Evolutionary conservation across 2,888 invertebrate species (phyloP).

Genomic region (Hofmannophila pseudospretella): DNA sequence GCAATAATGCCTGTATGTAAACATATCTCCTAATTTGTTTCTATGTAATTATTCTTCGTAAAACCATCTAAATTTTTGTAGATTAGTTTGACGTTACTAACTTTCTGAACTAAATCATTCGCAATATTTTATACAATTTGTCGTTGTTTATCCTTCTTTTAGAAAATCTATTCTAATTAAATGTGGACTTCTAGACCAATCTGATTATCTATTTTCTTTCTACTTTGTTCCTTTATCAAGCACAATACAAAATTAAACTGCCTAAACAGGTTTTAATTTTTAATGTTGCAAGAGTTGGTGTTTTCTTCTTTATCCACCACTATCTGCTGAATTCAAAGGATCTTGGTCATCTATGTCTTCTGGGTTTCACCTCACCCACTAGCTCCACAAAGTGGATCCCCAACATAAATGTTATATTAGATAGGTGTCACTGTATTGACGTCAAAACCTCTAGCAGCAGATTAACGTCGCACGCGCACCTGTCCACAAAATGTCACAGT

Average conservation of each 20-base stretch:
- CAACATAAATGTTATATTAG: neutral
- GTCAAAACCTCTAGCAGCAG: constrained; percentile 6
- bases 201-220: too few species aligned
- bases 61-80: neutral
- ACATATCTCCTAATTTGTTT: constrained; percentile 10
- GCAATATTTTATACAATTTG: neutral
- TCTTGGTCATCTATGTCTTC: too few species aligned
- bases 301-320: too few species aligned
- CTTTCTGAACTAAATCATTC: neutral
- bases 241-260: too few species aligned
- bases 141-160: neutral
- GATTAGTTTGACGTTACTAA: neutral
- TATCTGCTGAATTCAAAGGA: too few species aligned
- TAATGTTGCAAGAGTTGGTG: too few species aligned
- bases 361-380: too few species aligned
- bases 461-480: constrained; percentile 14
- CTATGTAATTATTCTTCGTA: neutral
- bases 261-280: too few species aligned
- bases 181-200: too few species aligned
- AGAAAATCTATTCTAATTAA: too few species aligned
- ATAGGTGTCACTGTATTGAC: constrained; percentile 3
- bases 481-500: constrained; percentile 9
- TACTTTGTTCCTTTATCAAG: too few species aligned
- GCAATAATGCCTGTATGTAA: constrained; percentile 66
- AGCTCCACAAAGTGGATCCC: too few species aligned